Percentiles rank a stretch among this genome's conserved stretches.
These are phyloP conservation scores for Pararge aegeria DNA, from an alignment of 1,140 invertebrate genomes.

Conservation along the genomic window DNA sequence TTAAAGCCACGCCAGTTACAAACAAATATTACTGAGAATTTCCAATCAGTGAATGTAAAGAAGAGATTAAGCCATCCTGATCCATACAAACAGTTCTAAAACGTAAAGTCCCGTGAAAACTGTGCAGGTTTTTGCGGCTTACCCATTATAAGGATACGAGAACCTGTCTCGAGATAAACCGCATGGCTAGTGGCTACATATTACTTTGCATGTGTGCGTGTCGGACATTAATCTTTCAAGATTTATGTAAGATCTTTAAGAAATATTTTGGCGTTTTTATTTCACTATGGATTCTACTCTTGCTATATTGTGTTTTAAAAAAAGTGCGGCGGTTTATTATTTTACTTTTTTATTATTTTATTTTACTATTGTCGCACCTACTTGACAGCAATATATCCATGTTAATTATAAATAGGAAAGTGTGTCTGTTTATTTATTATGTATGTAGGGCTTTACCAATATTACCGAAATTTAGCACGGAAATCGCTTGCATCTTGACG, in stretches of 20 bases:
- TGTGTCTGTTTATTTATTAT: no score
- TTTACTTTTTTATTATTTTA: no score
- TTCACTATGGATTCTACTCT: background rate
- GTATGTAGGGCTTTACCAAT: no score
- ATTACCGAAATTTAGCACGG: no score
- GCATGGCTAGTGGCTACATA: conserved; percentile 1
- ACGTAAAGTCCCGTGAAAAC: conserved; percentile 37
- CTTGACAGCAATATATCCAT: no score
- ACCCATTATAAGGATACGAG: conserved; percentile 25
- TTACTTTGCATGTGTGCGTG: conserved; percentile 20
- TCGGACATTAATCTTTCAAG: conserved; percentile 13
- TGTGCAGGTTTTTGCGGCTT: conserved; percentile 39
- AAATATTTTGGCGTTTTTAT: background rate
- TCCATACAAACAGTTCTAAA: conserved; percentile 28
- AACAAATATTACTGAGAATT: background rate
- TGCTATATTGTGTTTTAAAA: background rate
- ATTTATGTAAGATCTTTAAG: conserved; percentile 14
- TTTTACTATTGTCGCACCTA: no score
- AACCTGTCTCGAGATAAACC: conserved; percentile 24
- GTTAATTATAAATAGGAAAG: no score
- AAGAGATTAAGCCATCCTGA: conserved; percentile 39
- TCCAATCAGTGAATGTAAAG: conserved; percentile 12
- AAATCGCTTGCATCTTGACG: no score
- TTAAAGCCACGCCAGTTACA: background rate
- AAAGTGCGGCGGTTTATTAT: no score